A percentile compares a stretch with the other conserved stretches of the same genome.
These are phyloP conservation scores for Phenacoccus solenopsis DNA, from an alignment of 1,140 invertebrate species.

Conservation along the genomic window DNA sequence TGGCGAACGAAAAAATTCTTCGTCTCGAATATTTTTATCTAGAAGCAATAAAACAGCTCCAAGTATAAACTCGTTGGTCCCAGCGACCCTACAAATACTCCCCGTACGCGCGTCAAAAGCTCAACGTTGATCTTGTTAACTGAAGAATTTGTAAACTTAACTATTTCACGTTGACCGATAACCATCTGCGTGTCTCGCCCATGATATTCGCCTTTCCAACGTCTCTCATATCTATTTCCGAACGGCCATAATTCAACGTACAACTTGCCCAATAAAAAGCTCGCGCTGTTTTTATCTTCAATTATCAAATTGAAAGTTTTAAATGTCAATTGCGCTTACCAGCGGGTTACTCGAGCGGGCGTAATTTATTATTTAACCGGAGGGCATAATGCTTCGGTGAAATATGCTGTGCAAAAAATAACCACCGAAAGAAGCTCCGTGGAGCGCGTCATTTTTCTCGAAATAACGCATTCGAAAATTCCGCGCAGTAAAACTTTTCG, in stretches of 20 bases:
- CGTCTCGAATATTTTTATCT: not conserved
- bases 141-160: not conserved
- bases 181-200: not conserved
- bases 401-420: too few relatives aligned
- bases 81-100: not conserved
- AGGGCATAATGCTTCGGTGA: too few relatives aligned
- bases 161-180: not conserved
- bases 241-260: not conserved
- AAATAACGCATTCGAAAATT: not conserved
- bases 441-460: not conserved
- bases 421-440: too few relatives aligned
- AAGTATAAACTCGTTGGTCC: not conserved
- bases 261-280: not conserved
- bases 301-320: slow-evolving; percentile 3
- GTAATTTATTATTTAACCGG: not conserved
- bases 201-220: not conserved
- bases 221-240: not conserved
- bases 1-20: too few relatives aligned
- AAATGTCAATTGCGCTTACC: not conserved
- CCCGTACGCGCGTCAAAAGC: not conserved
- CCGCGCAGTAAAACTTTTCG: not conserved
- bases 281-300: not conserved
- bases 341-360: not conserved
- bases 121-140: not conserved
- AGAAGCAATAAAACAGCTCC: not conserved